phyloP scores from a whole-genome alignment of 1,140 invertebrate genomes.

The Cephus cinctus region DNA sequence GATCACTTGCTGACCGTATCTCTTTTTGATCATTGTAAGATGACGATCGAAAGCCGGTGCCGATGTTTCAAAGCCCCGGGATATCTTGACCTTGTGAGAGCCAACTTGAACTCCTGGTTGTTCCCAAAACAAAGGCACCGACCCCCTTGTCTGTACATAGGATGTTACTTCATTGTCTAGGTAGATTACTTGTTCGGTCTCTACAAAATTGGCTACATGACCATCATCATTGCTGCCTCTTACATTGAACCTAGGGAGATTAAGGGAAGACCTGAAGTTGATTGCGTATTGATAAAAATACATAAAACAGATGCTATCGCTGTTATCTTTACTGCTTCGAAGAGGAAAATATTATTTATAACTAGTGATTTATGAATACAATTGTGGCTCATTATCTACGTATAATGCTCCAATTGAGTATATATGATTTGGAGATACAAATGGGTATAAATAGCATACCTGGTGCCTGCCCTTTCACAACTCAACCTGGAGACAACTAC shows the following conservation, averaged over 20 bases:
- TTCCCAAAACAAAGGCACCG: constrained; percentile 98
- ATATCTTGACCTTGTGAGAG: constrained; percentile 97
- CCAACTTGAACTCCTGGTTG: constrained; percentile 99
- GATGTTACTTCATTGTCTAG: constrained; percentile 85
- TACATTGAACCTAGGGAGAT: constrained; percentile 97
- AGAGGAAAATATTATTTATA: no score
- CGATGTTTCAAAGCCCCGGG: constrained; percentile 90
- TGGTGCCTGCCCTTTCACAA: constrained; percentile 93
- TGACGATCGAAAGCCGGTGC: constrained; percentile 91
- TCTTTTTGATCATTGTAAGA: constrained; percentile 79
- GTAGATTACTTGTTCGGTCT: constrained; percentile 96
- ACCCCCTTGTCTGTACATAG: constrained; percentile 89
- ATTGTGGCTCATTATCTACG: no score
- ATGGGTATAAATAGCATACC: constrained; percentile 56
- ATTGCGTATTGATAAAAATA: no score
- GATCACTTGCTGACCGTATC: constrained; percentile 89
- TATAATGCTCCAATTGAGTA: no score
- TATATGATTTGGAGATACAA: no score
- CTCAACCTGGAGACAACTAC: constrained; percentile 93
- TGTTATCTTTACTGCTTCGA: no score
- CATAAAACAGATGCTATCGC: no score
- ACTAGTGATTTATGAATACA: no score
- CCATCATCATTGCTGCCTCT: constrained; percentile 99
- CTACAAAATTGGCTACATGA: constrained; percentile 99
- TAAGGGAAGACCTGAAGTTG: no score